Base-by-base conservation (phyloP, 2,113 vertebrate species). In the Ceyx cyanopectus region DNA sequence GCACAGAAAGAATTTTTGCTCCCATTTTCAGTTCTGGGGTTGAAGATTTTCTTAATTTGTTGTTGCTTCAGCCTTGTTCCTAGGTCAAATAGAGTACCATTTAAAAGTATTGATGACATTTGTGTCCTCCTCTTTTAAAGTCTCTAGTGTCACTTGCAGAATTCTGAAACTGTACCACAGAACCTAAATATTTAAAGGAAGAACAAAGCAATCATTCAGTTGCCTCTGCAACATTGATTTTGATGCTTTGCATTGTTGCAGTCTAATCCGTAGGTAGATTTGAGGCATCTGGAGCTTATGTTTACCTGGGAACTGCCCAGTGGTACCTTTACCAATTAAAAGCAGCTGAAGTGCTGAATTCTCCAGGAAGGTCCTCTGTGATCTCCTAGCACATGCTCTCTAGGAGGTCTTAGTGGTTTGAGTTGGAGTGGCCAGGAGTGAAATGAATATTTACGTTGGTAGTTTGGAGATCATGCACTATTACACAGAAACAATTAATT, bases 401-500 rank as follows among this genome's bases (percentile, higher is more conserved):
- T 19, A 23, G 43, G 50, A 87, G 23, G 43, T 72, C 40, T 54
- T n/a, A 29, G 66, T 0, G 10, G 75, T 83, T 89, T 89, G 66
- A 29, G 14, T 22, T 75, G 72, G 24, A 75, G 63, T 40, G 50
- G 56, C 48, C 76, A 58, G 50, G 58, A 79, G 11, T 18, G 46
- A 70, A 82, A 60, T 81, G 17, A 80, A 14, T 93, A 87, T 92
- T 93, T 91, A 72, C 56, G 11, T 91, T 68, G 40, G 14, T 73
- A 78, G 68, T 91, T 87, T 67, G 3, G 48, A 93, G 60, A 72
- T 91, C 18, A 21, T 45, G 81, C 87, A 62, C 83, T 83, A 20
- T 74, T 56, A 51, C 54, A 75, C 26, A 78, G 81, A 66, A 93
- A 83, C 62, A 84, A 85, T 92, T 93, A 91, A 89, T 81, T 94